A percentile compares a stretch with the other conserved stretches of the same genome.
Evolutionary conservation across 2,797 vertebrate genomes (phyloP).

Genomic region (Pseudochromis fuscus): DNA sequence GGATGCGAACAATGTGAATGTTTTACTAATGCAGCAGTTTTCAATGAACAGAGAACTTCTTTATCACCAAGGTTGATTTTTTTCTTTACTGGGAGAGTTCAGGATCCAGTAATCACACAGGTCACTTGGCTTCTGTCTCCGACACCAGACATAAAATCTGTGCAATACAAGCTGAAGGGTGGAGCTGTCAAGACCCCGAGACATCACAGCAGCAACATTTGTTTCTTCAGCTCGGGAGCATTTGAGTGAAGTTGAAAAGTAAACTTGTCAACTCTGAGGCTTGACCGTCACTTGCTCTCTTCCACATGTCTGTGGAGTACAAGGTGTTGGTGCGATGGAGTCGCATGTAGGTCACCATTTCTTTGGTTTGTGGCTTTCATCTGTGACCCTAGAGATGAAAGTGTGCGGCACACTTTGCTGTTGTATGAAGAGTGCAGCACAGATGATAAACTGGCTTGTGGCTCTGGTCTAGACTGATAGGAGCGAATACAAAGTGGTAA

Average conservation of each 20-base stretch:
- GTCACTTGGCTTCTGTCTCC: slow-evolving; percentile 35
- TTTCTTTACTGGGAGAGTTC: slow-evolving; percentile 2
- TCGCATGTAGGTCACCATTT: too few species aligned
- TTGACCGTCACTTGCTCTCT: not conserved
- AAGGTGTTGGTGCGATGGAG: not conserved
- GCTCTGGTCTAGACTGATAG: slow-evolving; percentile 24
- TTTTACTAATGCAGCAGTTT: too few species aligned
- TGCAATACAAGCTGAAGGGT: slow-evolving; percentile 47
- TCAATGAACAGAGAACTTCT: not conserved
- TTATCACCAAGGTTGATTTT: not conserved
- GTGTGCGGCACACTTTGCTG: not conserved
- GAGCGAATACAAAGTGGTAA: slow-evolving; percentile 57
- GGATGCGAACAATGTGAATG: not conserved
- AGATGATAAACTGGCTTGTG: slow-evolving; percentile 27
- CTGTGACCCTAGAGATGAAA: slow-evolving; percentile 6
- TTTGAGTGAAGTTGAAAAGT: not conserved
- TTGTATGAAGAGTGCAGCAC: slow-evolving; percentile 15
- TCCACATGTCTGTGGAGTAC: not conserved
- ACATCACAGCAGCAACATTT: slow-evolving; percentile 39
- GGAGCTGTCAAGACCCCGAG: slow-evolving; percentile 44
- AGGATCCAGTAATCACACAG: slow-evolving; percentile 28
- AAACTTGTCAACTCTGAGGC: not conserved
- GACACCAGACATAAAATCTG: slow-evolving; percentile 48
- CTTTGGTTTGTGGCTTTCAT: not conserved
- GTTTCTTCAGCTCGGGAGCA: slow-evolving; percentile 14